These are phyloP conservation scores for Agapornis roseicollis DNA, from an alignment of 2,113 vertebrate species.

Conservation along the genomic window DNA sequence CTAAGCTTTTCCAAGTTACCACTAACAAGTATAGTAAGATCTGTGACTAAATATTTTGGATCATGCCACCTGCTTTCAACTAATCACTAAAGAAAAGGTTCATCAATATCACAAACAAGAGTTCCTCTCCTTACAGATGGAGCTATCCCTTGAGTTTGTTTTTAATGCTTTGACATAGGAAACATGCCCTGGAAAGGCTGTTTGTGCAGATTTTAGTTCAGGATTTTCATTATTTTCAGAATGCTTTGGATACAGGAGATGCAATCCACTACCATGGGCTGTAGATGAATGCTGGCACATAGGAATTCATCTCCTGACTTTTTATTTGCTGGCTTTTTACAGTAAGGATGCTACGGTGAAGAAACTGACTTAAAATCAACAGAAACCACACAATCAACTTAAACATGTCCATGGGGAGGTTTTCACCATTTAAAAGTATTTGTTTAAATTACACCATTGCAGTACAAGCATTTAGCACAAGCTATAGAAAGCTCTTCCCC, in stretches of 20 bases:
- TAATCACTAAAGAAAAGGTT: neutral
- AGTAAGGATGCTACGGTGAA: neutral
- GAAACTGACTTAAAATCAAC: neutral
- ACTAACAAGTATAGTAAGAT: neutral
- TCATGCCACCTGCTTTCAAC: neutral
- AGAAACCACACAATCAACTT: neutral
- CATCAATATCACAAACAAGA: neutral
- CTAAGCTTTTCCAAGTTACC: constrained; percentile 10
- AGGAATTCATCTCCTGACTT: neutral
- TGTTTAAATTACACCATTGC: neutral
- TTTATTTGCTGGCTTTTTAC: neutral
- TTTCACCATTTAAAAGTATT: neutral
- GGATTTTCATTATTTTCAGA: neutral
- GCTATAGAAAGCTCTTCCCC: neutral
- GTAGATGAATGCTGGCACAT: neutral
- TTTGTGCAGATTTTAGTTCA: neutral
- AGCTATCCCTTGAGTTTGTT: neutral
- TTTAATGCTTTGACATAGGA: neutral
- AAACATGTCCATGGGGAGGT: neutral
- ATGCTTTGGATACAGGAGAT: neutral
- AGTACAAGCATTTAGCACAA: neutral
- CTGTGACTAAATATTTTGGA: neutral
- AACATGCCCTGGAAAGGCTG: neutral
- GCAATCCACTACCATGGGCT: neutral
- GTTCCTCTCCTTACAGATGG: neutral